A percentile compares a stretch with the other conserved stretches of the same genome.
Evolutionary conservation across 1,140 invertebrate species (phyloP).

Genomic region (Galendromus occidentalis): DNA sequence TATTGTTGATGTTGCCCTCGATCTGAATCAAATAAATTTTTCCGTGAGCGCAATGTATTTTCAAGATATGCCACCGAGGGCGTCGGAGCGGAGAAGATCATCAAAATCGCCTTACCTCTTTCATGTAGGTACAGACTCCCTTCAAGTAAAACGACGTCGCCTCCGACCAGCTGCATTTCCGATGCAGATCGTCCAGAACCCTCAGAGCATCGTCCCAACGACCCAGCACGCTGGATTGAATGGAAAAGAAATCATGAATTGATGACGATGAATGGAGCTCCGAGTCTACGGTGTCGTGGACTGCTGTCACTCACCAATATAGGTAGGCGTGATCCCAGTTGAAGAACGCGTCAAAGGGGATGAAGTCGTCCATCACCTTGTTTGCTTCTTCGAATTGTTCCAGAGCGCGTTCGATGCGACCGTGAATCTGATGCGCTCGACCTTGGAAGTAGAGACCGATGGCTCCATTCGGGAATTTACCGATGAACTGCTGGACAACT

Average conservation of each 20-base stretch:
- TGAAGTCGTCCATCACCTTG: slow-evolving; percentile 5
- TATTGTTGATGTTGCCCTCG: neutral
- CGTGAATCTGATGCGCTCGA: neutral
- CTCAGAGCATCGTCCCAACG: no score
- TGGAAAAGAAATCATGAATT: no score
- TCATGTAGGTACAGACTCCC: neutral
- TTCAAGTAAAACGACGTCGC: neutral
- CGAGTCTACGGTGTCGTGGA: no score
- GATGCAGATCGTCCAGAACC: neutral
- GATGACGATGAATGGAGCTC: no score
- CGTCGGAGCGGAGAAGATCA: neutral
- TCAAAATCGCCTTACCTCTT: neutral
- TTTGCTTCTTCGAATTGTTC: neutral
- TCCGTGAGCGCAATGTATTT: no score
- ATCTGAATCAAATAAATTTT: neutral
- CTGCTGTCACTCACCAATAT: neutral
- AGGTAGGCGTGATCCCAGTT: slow-evolving; percentile 4
- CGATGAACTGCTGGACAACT: neutral
- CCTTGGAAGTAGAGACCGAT: neutral
- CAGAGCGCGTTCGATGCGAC: neutral
- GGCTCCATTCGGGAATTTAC: neutral
- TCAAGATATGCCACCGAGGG: neutral
- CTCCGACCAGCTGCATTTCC: slow-evolving; percentile 1
- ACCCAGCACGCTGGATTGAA: no score
- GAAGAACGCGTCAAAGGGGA: slow-evolving; percentile 5